Base-by-base conservation (phyloP, 1,140 invertebrate genomes). In the Goniozus legneri region DNA sequence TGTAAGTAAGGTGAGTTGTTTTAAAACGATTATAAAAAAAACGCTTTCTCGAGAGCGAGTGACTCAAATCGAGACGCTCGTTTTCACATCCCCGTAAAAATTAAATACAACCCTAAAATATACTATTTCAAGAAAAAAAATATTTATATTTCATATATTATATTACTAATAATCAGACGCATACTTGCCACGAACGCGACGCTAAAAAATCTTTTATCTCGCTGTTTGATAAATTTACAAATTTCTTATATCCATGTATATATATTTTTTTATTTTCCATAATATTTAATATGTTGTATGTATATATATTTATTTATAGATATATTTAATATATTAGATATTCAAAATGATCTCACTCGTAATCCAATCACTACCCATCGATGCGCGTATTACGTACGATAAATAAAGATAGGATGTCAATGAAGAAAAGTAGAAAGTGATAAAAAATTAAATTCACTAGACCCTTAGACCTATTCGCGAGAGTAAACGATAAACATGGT, bases 301-400 rank as follows among this genome's bases (percentile, higher is more conserved):
- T 63, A 59, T 54, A 54, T 55, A 53, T 60, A 45, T 15, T 56
- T 60, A 48, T 56, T 62, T 62, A 54, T 57, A 51, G 52, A 59
- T 62, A 50, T 60, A 53, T 62, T 58, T 58, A 60, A 62, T 64
- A 71, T 68, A 71, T 68, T 66, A 64, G 50, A 67, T 62, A 66
- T 54, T 62, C 62, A 52, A 65, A 67, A 66, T 58, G 58, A 58
- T 72, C 65, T 72, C 68, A 69, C 65, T 72, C 68, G 62, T 68
- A 62, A n/a, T 71, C 54, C 54, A 64, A 72, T 70, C 69, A 69
- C 64, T 69, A 69, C 64, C 56, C 56, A 65, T 64, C 56, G 56
- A 47, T 37, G 44, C 22, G 45, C 35, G 45, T 27, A 24, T 16
- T 30, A 48, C 22, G 19, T 24, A 18, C 38, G 35, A 21, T 50